Evolutionary conservation across 2,113 vertebrate species (phyloP).

Genomic region (Callospermophilus lateralis): DNA sequence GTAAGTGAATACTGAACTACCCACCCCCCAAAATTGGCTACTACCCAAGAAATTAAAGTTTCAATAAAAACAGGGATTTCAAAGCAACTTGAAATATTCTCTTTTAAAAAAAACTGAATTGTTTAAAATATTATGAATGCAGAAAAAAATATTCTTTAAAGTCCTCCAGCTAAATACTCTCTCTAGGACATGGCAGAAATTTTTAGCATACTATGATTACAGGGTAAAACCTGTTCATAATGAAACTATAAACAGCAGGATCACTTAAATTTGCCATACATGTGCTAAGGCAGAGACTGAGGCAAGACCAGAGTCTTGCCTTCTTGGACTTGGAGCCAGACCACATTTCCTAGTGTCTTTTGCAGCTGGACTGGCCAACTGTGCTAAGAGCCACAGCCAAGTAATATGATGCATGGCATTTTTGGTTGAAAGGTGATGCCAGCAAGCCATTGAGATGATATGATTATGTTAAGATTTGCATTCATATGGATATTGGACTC

Average conservation of each 20-base stretch:
- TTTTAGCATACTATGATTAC: conserved; percentile 61
- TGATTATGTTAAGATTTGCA: too few relatives aligned
- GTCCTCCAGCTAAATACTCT: conserved; percentile 52
- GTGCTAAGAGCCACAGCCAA: too few relatives aligned
- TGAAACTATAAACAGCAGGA: background rate
- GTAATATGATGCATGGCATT: too few relatives aligned
- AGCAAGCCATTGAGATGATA: too few relatives aligned
- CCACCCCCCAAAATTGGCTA: background rate
- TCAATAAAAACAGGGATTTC: background rate
- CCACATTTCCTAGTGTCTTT: background rate
- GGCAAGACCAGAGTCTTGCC: background rate
- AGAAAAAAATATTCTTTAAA: background rate
- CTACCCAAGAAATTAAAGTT: background rate
- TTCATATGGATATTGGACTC: too few relatives aligned
- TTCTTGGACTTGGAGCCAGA: background rate
- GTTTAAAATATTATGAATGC: conserved; percentile 22
- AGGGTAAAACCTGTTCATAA: conserved; percentile 62
- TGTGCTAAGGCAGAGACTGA: background rate
- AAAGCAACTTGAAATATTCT: conserved; percentile 25
- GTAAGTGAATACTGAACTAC: background rate
- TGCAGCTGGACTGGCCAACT: background rate
- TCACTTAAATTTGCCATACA: conserved; percentile 15
- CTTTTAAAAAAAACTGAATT: background rate
- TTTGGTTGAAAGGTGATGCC: too few relatives aligned
- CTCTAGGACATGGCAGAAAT: conserved; percentile 57